A percentile compares a stretch with the other conserved stretches of the same genome.
phyloP scores from a whole-genome alignment of 2,113 vertebrate species.

The Protobothrops mucrosquamatus region DNA sequence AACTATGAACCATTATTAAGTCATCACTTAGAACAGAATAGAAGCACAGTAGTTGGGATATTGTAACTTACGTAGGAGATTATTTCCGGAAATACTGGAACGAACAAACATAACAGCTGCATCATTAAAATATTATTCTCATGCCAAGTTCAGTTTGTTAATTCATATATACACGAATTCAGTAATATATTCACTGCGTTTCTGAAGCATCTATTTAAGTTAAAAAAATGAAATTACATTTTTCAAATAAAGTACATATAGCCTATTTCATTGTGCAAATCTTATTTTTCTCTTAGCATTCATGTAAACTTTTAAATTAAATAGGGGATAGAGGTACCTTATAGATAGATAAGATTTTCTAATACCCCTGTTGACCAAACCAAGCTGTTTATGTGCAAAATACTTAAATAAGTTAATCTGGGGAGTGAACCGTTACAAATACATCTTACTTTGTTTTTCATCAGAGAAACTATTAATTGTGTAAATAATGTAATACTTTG shows the following conservation, averaged over 20 bases:
- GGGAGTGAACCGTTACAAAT: not conserved
- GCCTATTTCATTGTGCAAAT: not conserved
- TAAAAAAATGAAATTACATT: slow-evolving; percentile 30
- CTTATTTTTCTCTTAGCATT: not conserved
- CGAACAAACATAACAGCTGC: slow-evolving; percentile 63
- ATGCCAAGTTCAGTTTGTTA: slow-evolving; percentile 56
- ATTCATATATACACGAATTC: slow-evolving; percentile 60
- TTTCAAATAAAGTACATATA: slow-evolving; percentile 20
- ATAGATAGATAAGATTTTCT: not conserved
- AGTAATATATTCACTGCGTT: slow-evolving; percentile 58
- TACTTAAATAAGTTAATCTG: not conserved
- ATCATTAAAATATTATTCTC: slow-evolving; percentile 55
- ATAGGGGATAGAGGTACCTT: not conserved
- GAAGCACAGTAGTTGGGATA: slow-evolving; percentile 52
- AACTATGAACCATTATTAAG: slow-evolving; percentile 41
- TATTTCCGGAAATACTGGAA: slow-evolving; percentile 62
- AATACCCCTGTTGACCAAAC: not conserved
- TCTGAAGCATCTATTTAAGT: slow-evolving; percentile 44
- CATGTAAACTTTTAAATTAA: not conserved
- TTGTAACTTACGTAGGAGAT: slow-evolving; percentile 58
- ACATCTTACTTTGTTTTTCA: not conserved
- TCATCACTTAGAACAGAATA: slow-evolving; percentile 45
- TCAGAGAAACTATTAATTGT: not conserved
- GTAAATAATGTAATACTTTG: not conserved
- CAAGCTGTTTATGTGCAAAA: not conserved